Evolutionary conservation across 2,113 vertebrate species (phyloP), one percentile per base, ranked within the genome.

Genomic region (Scytalopus superciliaris): DNA sequence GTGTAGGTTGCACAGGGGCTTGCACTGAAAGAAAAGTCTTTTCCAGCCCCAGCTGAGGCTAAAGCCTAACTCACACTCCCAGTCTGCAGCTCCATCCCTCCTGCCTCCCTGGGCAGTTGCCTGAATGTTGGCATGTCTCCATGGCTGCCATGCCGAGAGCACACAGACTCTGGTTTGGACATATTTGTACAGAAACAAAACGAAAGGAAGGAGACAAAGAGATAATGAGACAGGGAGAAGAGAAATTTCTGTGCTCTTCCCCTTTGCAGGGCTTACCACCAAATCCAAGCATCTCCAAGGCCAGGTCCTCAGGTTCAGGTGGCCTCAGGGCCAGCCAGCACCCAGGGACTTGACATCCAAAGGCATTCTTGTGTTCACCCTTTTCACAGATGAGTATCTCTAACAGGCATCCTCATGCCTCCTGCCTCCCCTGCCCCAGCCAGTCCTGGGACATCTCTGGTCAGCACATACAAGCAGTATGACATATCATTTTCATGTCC

Each of bases 41-140:
- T 90, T 33, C 6, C 64, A 77, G 33, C 23, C 17, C 7, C 15
- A 35, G 12, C 12, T 23, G 39, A 9, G 35, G 8, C 31, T 50
- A n/a, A 55, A 62, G 28, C 19, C 66, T 21, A 25, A 45, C 5
- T 37, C 50, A 19, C 0, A 5, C n/a, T 56, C 12, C 28, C 1
- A 2, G 5, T 15, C 33, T 17, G 12, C 19, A 53, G 22, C 19
- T 59, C 28, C 33, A 45, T 56, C 33, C 39, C 18, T 79, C 42
- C 47, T 1, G 2, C 12, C 1, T 1, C 4, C 21, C 13, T 19
- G 23, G 5, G 8, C 23, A 53, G 15, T 7, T 30, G 23, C 59
- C 37, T 15, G 39, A 39, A 25, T 23, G 25, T 14, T 44, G 22
- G 7, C 4, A 1, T 50, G 18, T 40, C 39, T 64, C 35, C 33